Evolutionary conservation across 2,888 invertebrate species (phyloP), one percentile per base, ranked within the genome.

Genomic region (Philereme vetulata): DNA sequence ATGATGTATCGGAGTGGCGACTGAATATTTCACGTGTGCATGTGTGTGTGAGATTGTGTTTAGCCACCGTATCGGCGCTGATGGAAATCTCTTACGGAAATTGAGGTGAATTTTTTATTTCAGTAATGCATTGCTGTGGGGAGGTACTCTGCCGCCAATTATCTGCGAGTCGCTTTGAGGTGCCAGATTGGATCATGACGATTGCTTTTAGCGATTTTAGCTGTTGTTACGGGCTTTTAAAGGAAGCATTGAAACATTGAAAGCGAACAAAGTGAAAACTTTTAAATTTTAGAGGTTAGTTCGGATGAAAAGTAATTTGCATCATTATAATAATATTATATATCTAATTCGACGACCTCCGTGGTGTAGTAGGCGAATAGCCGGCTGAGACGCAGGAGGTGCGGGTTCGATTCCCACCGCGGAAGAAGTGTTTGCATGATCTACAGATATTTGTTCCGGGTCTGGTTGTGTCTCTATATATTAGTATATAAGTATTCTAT

Each of bases 1-100:
- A 91, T 91, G 90, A 91, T 90, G 90, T 90, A 91, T 89, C 81
- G 86, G 80, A 85, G 84, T 85, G 89, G 89, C 85, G 89, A 87
- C 80, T 82, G 80, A 86, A 88, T 88, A 82, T 86, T 89, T 89
- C 82, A 88, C 84, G 83, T 81, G 82, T 81, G 82, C 74, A 80
- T 80, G 81, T 79, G 75, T 69, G 72, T 69, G 75, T 76, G 70
- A 80, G 84, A 80, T 81, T 81, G 84, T 85, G 87, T 82, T 85
- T 85, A 87, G 87, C 84, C 83, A 82, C 82, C 84, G 86, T 84
- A 82, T 82, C 86, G 86, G 75, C 74, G 72, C 78, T 81, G 85
- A 84, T 86, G 86, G 86, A 85, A 84, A 82, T 86, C 84, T 81
- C 77, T 77, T 83, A 81, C 72, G 81, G 83, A 82, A 82, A 84